A percentile compares a stretch with the other conserved stretches of the same genome.
These are phyloP conservation scores for Tachysurus fulvidraco DNA, from an alignment of 2,113 vertebrate genomes.

Conservation along the genomic window DNA sequence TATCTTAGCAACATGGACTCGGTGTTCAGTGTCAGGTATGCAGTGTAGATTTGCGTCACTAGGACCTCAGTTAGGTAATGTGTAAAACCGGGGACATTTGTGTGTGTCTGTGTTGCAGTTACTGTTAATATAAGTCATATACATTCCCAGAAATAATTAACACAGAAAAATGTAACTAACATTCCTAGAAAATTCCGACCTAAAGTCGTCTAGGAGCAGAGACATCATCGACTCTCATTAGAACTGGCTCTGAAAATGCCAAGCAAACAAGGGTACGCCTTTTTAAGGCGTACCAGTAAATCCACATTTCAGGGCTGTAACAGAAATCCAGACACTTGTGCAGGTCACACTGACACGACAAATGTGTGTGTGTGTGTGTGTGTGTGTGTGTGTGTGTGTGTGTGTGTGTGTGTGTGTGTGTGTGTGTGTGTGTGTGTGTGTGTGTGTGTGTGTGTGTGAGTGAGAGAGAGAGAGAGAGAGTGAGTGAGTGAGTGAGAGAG, in stretches of 20 bases:
- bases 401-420: slow-evolving; percentile 28
- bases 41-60: neutral
- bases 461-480: neutral
- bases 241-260: neutral
- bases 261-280: slow-evolving; percentile 59
- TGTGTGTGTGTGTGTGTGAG: neutral
- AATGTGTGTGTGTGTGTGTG: neutral
- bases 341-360: neutral
- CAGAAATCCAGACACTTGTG: slow-evolving; percentile 24
- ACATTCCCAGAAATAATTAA: neutral
- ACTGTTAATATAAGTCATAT: neutral
- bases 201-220: slow-evolving; percentile 1
- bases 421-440: neutral
- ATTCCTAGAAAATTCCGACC: neutral
- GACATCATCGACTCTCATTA: slow-evolving; percentile 42
- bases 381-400: neutral
- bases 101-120: neutral
- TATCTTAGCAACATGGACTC: neutral
- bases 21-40: neutral
- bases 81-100: neutral
- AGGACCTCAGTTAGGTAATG: neutral
- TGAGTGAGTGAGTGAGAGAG: neutral
- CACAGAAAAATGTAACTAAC: neutral
- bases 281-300: slow-evolving; percentile 49
- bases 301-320: slow-evolving; percentile 48